Evolutionary conservation across 2,797 vertebrate species (phyloP).

Genomic region (Diglossa cyanea): DNA sequence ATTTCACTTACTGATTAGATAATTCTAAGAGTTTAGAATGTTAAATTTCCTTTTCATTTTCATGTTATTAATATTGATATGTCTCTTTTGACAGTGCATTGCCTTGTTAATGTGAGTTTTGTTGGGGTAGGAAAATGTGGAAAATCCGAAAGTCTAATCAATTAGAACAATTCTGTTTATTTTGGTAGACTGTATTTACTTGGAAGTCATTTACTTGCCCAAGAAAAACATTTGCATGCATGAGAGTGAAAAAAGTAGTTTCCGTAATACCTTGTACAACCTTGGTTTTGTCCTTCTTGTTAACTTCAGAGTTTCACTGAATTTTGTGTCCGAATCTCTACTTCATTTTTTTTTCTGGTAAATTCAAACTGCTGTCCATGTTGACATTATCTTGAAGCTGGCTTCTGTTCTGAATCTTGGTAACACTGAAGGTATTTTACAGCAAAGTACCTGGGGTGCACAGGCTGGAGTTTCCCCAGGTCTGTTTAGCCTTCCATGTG

Average conservation of each 20-base stretch:
- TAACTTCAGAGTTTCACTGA: not conserved
- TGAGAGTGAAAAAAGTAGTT: not conserved
- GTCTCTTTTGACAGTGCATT: conserved; percentile 41
- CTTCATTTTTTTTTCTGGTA: not conserved
- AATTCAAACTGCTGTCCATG: not conserved
- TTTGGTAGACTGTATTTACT: conserved; percentile 25
- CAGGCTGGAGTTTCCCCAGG: not conserved
- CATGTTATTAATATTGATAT: conserved; percentile 59
- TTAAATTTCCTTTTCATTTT: conserved; percentile 54
- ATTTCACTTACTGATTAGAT: conserved; percentile 73
- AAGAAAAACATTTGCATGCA: not conserved
- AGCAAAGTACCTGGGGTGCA: not conserved
- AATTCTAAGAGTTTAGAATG: conserved; percentile 59
- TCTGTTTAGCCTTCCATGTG: rapidly evolving
- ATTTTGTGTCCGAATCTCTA: not conserved
- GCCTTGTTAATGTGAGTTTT: conserved; percentile 40
- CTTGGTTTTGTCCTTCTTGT: not conserved
- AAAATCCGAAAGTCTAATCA: conserved; percentile 21
- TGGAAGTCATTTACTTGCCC: not conserved
- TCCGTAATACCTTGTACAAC: not conserved
- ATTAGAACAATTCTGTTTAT: conserved; percentile 32
- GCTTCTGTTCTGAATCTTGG: not conserved
- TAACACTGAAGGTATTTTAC: not conserved
- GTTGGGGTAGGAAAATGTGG: not conserved
- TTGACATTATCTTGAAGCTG: not conserved